A percentile compares a stretch with the other conserved stretches of the same genome.
Evolutionary conservation across 2,113 vertebrate species (phyloP).

Genomic region (Ahaetulla prasina): DNA sequence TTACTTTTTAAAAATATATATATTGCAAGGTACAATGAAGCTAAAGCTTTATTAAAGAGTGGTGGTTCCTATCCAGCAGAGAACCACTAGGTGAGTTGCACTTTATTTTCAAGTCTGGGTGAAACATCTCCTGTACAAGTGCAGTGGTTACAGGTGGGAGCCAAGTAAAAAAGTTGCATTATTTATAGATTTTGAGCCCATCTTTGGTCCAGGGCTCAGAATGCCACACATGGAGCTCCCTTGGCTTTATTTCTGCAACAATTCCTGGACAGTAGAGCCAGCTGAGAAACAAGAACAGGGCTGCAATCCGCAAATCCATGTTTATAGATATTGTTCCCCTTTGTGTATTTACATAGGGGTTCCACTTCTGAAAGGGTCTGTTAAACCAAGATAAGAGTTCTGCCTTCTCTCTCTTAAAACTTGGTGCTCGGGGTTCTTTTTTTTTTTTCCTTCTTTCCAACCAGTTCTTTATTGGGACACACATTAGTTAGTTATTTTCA

Average conservation of each 20-base stretch:
- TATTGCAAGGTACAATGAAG: conserved; percentile 60
- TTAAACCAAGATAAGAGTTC: neutral
- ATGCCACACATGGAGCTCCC: neutral
- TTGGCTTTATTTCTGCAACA: neutral
- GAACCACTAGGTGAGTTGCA: neutral
- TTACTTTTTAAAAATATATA: conserved; percentile 66
- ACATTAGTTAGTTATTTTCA: neutral
- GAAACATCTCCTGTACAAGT: neutral
- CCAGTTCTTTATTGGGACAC: neutral
- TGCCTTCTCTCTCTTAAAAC: neutral
- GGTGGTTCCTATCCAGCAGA: conserved; percentile 1
- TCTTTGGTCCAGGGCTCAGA: neutral
- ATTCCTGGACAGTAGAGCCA: neutral
- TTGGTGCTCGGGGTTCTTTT: neutral
- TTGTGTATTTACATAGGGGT: neutral
- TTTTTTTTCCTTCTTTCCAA: neutral
- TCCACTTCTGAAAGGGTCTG: neutral
- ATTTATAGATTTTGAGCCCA: neutral
- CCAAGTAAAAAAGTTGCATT: neutral
- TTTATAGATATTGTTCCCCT: neutral
- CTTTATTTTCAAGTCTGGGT: neutral
- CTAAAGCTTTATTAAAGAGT: conserved; percentile 21
- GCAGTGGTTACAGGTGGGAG: neutral
- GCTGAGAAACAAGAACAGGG: neutral
- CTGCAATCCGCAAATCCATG: neutral